Percentiles rank a stretch among this genome's conserved stretches.
Conservation (phyloP, 2,113 vertebrate species). For the Phasianus colchicus region DNA sequence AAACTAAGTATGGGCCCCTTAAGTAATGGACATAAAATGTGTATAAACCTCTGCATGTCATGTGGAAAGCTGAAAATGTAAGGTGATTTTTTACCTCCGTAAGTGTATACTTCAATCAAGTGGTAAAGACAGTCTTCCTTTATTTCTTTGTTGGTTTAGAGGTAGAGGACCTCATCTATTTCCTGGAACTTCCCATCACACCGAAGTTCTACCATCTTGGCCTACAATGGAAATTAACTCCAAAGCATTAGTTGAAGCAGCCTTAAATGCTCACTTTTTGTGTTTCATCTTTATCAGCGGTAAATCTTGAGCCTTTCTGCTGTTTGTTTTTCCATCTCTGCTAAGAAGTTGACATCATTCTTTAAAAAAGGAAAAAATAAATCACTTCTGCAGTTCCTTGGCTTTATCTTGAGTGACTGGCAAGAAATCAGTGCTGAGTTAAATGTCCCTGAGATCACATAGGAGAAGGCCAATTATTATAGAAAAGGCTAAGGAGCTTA, state of each 20-base stretch:
- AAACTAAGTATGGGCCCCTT: not conserved
- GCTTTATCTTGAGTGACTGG: not conserved
- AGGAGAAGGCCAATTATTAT: not conserved
- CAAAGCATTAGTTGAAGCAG: not conserved
- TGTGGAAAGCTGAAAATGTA: fast-evolving
- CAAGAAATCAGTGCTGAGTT: not conserved
- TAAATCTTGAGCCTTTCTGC: not conserved
- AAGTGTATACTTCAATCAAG: fast-evolving
- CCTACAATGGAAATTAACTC: not conserved
- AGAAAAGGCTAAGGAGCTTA: not conserved
- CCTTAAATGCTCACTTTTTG: not conserved
- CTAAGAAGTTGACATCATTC: not conserved
- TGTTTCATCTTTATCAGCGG: not conserved
- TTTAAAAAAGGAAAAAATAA: not conserved
- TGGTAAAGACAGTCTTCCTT: not conserved
- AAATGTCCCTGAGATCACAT: not conserved
- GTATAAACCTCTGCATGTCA: not conserved
- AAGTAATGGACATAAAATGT: not conserved
- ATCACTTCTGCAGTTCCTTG: not conserved
- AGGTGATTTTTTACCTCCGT: not conserved
- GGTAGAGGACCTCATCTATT: not conserved
- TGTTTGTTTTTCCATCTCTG: not conserved
- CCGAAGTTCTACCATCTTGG: not conserved
- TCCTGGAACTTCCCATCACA: not conserved
- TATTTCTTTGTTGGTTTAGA: not conserved